These are phyloP conservation scores for Megalopta genalis DNA, from an alignment of 1,140 invertebrate genomes.

Conservation along the genomic window DNA sequence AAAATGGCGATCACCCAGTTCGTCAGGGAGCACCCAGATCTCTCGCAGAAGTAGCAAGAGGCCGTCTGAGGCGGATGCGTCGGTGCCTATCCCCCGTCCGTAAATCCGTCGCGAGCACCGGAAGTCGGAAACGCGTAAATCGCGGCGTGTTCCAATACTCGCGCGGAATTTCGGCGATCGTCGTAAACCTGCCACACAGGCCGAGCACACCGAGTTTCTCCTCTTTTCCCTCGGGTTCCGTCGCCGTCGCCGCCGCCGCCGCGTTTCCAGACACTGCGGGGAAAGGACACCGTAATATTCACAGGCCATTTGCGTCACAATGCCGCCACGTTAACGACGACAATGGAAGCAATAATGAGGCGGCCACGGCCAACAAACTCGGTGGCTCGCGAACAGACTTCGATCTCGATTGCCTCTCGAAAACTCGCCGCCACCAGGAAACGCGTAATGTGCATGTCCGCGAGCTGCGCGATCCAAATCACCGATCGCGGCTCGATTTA, in stretches of 20 bases:
- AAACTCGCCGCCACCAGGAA: conserved; percentile 21
- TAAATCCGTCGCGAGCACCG: conserved; percentile 56
- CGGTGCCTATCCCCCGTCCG: conserved; percentile 6
- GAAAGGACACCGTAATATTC: conserved; percentile 62
- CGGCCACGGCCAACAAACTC: conserved; percentile 57
- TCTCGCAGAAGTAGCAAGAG: too few species aligned
- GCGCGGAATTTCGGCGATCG: conserved; percentile 57
- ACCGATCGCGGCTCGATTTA: neutral
- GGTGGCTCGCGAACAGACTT: neutral
- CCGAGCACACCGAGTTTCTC: neutral
- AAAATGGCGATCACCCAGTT: too few species aligned
- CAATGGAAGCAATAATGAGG: conserved; percentile 62
- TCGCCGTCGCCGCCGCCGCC: neutral
- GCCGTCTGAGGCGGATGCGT: neutral
- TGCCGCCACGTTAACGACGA: conserved; percentile 65
- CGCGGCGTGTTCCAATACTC: conserved; percentile 52
- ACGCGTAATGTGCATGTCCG: neutral
- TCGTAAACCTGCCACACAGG: conserved; percentile 48
- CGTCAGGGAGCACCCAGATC: too few species aligned
- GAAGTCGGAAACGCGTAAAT: conserved; percentile 67
- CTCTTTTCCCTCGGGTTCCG: neutral
- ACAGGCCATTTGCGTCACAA: conserved; percentile 66
- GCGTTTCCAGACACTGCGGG: conserved; percentile 8
- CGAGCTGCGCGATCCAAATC: neutral
- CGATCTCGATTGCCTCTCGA: conserved; percentile 5